Base-by-base conservation (phyloP, 2,113 vertebrate species). In the Macquaria australasica region DNA sequence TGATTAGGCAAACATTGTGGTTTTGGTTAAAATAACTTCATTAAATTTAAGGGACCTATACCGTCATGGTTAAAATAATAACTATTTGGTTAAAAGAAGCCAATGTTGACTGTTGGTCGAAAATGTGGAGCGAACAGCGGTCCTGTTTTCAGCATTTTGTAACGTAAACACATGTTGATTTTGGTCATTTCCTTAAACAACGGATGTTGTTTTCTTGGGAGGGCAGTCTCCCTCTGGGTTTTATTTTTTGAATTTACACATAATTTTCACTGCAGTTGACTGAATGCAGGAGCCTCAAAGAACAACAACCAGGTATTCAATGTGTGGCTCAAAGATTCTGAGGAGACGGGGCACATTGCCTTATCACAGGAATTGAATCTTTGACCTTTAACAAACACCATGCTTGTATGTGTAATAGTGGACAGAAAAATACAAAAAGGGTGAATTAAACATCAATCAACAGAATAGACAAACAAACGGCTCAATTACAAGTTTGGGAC, bases 401-500 rank as follows among this genome's bases (percentile, higher is more conserved):
- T 15, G 48, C 7, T 16, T 80, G 23, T 31, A 15, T 28, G 16
- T 87, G 25, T 60, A 55, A 79, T 1, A 71, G 43, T 6, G 23
- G 15, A 59, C 45, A 14, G 23, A 31, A 73, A 66, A 31, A 48
- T 7, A 64, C 21, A 37, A 59, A 79, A 34, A 10, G 0, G 9
- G 39, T 58, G 53, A 79, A 53, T 69, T 25, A 81, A 83, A 56
- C 14, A 69, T 6, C 0, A 50, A 69, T 6, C 0, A 50, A 12
- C 14, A n/a, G 18, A 55, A 73, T 15, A 59, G 39, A 85, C n/a
- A 59, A 79, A 37, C 28, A 62, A 53, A 64, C 8, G 8, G 4
- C 31, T 74, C 15, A 5, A 51, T 71, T 79, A 66, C 37, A 83
- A 70, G 56, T 71, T 87, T 55, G 81, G 67, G 50, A 82, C 23